Evolutionary conservation across 2,888 invertebrate species (phyloP).

Genomic region (Sabellastarte sp.): DNA sequence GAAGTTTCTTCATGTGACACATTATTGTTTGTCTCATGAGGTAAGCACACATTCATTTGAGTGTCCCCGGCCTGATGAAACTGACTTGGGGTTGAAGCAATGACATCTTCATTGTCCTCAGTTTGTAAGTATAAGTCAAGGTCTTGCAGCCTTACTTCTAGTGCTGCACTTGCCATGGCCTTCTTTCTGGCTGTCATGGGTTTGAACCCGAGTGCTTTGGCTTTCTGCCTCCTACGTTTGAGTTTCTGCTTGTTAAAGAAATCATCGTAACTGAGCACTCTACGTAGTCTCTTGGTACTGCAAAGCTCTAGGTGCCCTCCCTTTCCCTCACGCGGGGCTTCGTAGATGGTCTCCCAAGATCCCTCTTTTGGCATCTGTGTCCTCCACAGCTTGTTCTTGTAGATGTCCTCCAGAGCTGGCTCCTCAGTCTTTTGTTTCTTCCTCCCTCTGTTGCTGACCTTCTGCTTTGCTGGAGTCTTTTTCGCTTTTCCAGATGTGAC

Average conservation of each 20-base stretch:
- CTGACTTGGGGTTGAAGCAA: too few species aligned
- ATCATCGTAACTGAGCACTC: constrained; percentile 6
- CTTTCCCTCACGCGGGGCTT: constrained; percentile 9
- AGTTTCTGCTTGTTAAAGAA: constrained; percentile 5
- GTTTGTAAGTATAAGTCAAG: too few species aligned
- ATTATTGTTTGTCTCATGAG: too few species aligned
- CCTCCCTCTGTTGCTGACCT: background rate
- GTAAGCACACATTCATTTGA: too few species aligned
- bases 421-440: background rate
- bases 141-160: too few species aligned
- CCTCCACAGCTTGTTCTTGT: constrained; percentile 23
- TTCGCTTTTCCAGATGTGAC: too few species aligned
- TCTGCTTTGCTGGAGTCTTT: too few species aligned
- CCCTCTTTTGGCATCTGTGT: constrained; percentile 23
- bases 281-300: constrained; percentile 2
- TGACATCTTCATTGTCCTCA: too few species aligned
- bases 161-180: too few species aligned
- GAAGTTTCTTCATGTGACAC: too few species aligned
- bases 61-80: too few species aligned
- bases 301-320: background rate
- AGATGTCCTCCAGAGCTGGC: constrained; percentile 20
- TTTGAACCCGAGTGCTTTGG: constrained; percentile 7
- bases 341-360: constrained; percentile 23
- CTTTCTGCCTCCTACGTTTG: constrained; percentile 8
- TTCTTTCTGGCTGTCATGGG: too few species aligned